Evolutionary conservation across 2,113 vertebrate species (phyloP).

Genomic region (Cottus gobio): DNA sequence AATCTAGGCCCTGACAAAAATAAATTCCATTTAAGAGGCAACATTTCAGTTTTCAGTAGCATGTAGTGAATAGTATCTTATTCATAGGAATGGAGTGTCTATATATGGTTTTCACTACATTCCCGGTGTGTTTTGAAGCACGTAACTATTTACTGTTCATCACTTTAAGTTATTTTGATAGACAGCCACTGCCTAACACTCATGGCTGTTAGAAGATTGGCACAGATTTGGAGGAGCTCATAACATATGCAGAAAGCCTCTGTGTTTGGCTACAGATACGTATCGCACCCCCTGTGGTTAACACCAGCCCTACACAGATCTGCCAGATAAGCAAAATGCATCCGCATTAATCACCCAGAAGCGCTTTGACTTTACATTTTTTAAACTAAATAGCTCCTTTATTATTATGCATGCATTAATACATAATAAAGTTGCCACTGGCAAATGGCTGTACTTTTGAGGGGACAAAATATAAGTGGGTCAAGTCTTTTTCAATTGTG

Average conservation of each 20-base stretch:
- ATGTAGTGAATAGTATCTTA: neutral
- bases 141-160: conserved; percentile 25
- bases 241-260: conserved; percentile 55
- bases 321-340: conserved; percentile 62
- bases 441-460: conserved; percentile 15
- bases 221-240: conserved; percentile 30
- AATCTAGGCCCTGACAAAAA: conserved; percentile 13
- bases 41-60: conserved; percentile 16
- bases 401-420: conserved; percentile 41
- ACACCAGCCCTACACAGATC: conserved; percentile 42
- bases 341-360: conserved; percentile 61
- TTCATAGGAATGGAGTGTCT: neutral
- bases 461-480: conserved; percentile 27
- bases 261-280: conserved; percentile 32
- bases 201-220: conserved; percentile 18
- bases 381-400: conserved; percentile 22
- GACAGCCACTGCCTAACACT: conserved; percentile 30
- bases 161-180: conserved; percentile 35
- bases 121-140: conserved; percentile 15
- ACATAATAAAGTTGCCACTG: neutral
- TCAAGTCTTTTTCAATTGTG: conserved; percentile 4
- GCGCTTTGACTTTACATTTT: conserved; percentile 37
- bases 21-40: conserved; percentile 21
- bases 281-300: conserved; percentile 42
- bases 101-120: neutral